Conservation (phyloP, 1,140 invertebrate species). For the Brachionus koreanus region DNA sequence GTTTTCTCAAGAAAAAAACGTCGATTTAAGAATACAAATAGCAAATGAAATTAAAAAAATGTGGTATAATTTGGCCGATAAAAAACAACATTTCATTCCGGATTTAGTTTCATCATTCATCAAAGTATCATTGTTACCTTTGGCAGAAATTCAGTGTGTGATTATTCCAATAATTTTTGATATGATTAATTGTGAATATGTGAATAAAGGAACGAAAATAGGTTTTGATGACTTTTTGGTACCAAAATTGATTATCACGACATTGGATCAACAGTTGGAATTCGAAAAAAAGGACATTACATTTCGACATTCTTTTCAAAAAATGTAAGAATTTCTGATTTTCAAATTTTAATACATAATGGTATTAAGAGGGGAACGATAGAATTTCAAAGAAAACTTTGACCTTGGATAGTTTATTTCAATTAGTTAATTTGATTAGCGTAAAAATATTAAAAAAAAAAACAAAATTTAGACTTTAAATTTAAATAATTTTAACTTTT, state of each 20-base stretch:
- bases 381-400: no score
- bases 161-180: constrained; percentile 33
- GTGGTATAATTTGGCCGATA: constrained; percentile 36
- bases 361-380: no score
- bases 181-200: constrained; percentile 31
- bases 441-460: no score
- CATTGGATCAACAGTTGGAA: background rate
- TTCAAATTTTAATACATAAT: no score
- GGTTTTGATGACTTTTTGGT: constrained; percentile 14
- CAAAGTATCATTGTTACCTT: background rate
- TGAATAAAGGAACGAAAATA: background rate
- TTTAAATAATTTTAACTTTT: no score
- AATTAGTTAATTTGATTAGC: no score
- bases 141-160: background rate
- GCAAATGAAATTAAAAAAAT: constrained; percentile 30
- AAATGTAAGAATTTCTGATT: background rate
- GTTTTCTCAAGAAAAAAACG: background rate
- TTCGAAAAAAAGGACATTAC: background rate
- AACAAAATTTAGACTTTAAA: no score
- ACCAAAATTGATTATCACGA: background rate
- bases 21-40: background rate
- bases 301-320: constrained; percentile 4
- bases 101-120: background rate
- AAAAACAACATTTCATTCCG: constrained; percentile 10
- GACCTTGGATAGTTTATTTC: no score